Evolutionary conservation across 1,140 invertebrate genomes (phyloP), one percentile per base, ranked within the genome.

Genomic region (Chlorops oryzae): DNA sequence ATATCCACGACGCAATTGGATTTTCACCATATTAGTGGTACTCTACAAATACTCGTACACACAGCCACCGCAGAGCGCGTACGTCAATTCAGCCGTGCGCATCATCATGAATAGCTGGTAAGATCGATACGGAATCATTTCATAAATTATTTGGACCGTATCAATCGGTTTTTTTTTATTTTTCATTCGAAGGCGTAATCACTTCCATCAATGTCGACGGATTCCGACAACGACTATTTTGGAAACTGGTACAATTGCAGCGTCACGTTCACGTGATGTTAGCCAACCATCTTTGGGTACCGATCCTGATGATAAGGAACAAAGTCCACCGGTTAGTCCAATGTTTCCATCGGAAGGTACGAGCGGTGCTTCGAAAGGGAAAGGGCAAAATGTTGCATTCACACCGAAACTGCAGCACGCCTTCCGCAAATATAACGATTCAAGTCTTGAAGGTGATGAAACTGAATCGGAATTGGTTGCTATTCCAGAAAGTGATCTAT

Each of bases 11-110:
- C 78, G 90, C 46, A 87, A 87, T 51, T 99, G 96, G 96, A 79
- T 99, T 15, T 87, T 91, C 76, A 81, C 93, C 18, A 66, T 97
- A 15, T 80, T 98, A n/a, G 90, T 98, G 10, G 83, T 98, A 53
- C 77, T 99, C 1, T 99, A 99, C 65, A 99, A 99, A 89, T 97
- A 96, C 71, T 88, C 94, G 58, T 97, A 96, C 67, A 87, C 82
- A 48, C 83, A 83, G 45, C 85, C 86, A n/a, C 82, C 87, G 0
- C 76, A 90, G 55, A 88, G 85, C 61, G 81, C 78, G 22, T 86
- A 90, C 59, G 79, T 96, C 3, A 84, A 89, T 51, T 80, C 84
- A 2, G 75, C 96, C 38, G 84, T 98, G 34, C 81, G 86, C 59
- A 91, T 97, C 58, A 87, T 97, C n/a, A 79, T 98, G 40, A 94